Evolutionary conservation across 2,888 invertebrate species (phyloP).

Genomic region (Teleiodes luculella): DNA sequence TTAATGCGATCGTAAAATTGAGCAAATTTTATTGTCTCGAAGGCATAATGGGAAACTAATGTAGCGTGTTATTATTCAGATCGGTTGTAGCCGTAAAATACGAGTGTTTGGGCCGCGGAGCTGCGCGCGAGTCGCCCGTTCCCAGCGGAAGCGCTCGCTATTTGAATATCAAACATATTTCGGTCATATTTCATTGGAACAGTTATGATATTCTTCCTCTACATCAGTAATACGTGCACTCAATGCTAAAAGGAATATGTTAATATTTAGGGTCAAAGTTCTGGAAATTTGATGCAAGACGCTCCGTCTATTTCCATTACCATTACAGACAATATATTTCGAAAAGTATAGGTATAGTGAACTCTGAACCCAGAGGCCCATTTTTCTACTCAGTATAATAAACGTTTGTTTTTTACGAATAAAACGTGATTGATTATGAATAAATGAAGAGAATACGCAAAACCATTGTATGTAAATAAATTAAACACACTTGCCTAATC

Average conservation of each 20-base stretch:
- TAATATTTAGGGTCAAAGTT: conserved; percentile 49
- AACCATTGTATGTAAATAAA: conserved; percentile 49
- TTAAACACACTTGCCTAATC: conserved; percentile 30
- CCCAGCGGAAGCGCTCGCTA: conserved; percentile 71
- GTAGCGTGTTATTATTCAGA: conserved; percentile 79
- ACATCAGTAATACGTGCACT: conserved; percentile 58
- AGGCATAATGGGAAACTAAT: conserved; percentile 79
- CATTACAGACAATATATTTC: conserved; percentile 2
- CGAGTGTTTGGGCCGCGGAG: conserved; percentile 58
- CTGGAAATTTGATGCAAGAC: background rate
- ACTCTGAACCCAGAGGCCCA: background rate
- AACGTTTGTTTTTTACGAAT: background rate
- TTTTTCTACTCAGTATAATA: background rate
- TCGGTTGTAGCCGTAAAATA: conserved; percentile 75
- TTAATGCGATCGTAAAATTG: conserved; percentile 79
- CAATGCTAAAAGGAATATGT: conserved; percentile 57
- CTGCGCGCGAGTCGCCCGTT: conserved; percentile 31
- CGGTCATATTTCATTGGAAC: conserved; percentile 71
- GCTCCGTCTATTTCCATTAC: conserved; percentile 6
- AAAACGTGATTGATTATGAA: conserved; percentile 5
- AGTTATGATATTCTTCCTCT: conserved; percentile 76
- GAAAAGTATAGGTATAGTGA: background rate
- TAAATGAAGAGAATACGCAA: conserved; percentile 17
- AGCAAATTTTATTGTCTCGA: conserved; percentile 78
- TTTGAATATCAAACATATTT: conserved; percentile 76